A percentile compares a stretch with the other conserved stretches of the same genome.
Conservation (phyloP, 2,888 invertebrate species). For the Lasius fuliginosus region DNA sequence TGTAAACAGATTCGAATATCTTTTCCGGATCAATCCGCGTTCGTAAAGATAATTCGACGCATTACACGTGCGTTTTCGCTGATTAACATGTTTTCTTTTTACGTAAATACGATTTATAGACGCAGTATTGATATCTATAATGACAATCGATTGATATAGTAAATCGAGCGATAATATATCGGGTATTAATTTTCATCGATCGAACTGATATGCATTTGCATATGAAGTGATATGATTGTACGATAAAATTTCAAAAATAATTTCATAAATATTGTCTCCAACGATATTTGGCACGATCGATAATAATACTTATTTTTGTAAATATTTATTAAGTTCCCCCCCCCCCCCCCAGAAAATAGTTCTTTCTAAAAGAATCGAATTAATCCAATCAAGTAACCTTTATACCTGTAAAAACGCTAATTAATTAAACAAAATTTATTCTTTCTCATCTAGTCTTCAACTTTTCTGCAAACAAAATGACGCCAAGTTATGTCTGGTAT, state of each 20-base stretch:
- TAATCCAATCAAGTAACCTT: background rate
- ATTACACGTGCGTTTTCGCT: background rate
- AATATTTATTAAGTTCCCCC: background rate
- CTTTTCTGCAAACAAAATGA: background rate
- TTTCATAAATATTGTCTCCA: background rate
- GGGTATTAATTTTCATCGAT: background rate
- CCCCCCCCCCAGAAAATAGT: background rate
- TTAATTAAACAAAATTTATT: background rate
- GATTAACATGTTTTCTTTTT: conserved; percentile 15
- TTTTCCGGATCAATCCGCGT: background rate
- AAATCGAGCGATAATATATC: background rate
- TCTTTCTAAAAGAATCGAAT: background rate
- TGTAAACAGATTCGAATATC: background rate
- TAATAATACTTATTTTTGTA: background rate
- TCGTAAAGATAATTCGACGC: background rate
- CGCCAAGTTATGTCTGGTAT: background rate
- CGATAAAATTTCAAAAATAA: conserved; percentile 9
- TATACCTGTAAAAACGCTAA: background rate
- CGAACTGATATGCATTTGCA: background rate
- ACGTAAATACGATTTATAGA: background rate
- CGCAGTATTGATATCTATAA: background rate
- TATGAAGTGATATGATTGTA: background rate
- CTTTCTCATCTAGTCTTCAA: background rate
- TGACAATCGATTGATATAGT: background rate
- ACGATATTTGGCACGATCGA: background rate